Conservation (phyloP, 2,797 vertebrate genomes). For the Peromyscus melanophrys region DNA sequence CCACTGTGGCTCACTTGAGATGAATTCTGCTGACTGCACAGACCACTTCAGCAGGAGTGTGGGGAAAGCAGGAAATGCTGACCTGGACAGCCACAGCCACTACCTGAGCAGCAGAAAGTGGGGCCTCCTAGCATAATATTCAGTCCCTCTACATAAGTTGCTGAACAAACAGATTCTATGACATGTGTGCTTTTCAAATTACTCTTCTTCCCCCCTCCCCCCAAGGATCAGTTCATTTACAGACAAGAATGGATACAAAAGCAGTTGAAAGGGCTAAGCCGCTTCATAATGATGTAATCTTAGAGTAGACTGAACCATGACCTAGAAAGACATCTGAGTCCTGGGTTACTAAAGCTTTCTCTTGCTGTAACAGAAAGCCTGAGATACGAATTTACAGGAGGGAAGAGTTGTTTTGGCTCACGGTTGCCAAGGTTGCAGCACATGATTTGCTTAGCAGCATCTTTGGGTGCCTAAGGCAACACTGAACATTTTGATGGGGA, state of each 20-base stretch:
- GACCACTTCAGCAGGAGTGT: background rate
- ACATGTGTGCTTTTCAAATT: background rate
- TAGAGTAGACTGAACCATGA: background rate
- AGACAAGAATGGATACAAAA: background rate
- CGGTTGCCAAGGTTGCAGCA: background rate
- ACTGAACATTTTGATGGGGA: background rate
- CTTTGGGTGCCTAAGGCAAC: background rate
- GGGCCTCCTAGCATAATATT: background rate
- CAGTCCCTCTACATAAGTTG: background rate
- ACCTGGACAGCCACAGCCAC: too few relatives aligned
- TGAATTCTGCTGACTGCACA: background rate
- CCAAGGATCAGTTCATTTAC: background rate
- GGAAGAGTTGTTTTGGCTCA: background rate
- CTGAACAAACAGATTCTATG: background rate
- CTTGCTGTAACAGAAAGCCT: background rate
- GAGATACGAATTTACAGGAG: background rate
- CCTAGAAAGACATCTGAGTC: background rate
- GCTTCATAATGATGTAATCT: background rate
- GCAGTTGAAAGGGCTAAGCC: background rate
- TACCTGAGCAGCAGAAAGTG: background rate
- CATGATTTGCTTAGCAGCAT: background rate
- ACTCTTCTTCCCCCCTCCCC: background rate
- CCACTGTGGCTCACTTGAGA: background rate
- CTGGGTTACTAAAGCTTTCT: background rate
- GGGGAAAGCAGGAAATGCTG: background rate